A percentile compares a stretch with the other conserved stretches of the same genome.
These are phyloP conservation scores for Smittia aterrima DNA, from an alignment of 2,888 invertebrate species.

Conservation along the genomic window DNA sequence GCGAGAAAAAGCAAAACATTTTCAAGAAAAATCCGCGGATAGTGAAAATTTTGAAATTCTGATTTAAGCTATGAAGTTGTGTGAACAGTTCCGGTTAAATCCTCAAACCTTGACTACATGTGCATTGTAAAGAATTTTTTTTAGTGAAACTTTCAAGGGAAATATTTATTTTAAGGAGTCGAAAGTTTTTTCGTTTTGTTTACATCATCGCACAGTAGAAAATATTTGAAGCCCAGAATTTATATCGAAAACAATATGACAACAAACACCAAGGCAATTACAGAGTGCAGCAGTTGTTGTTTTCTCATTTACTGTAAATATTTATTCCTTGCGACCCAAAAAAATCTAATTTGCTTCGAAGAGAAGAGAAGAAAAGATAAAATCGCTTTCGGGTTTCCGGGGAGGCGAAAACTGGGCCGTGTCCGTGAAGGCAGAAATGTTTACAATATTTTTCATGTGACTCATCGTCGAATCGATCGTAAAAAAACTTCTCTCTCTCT, in stretches of 20 bases:
- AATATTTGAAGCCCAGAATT: not conserved
- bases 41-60: too few species aligned
- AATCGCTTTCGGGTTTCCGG: conserved; percentile 9
- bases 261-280: conserved; percentile 60
- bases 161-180: not conserved
- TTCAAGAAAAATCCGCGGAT: not conserved
- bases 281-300: conserved; percentile 69
- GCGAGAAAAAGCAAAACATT: not conserved
- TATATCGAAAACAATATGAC: conserved; percentile 52
- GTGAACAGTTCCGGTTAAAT: not conserved
- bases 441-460: conserved; percentile 21
- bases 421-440: conserved; percentile 17
- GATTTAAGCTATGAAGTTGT: not conserved
- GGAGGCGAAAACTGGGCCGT: conserved; percentile 14
- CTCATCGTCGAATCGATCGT: conserved; percentile 12
- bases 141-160: not conserved
- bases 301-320: conserved; percentile 72
- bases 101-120: not conserved
- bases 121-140: not conserved
- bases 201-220: not conserved
- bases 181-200: not conserved
- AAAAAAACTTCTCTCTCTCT: not conserved
- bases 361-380: not conserved
- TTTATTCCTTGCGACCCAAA: conserved; percentile 8
- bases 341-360: not conserved